A percentile compares a stretch with the other conserved stretches of the same genome.
phyloP scores from a whole-genome alignment of 2,113 vertebrate species.

The Petroica traversi region DNA sequence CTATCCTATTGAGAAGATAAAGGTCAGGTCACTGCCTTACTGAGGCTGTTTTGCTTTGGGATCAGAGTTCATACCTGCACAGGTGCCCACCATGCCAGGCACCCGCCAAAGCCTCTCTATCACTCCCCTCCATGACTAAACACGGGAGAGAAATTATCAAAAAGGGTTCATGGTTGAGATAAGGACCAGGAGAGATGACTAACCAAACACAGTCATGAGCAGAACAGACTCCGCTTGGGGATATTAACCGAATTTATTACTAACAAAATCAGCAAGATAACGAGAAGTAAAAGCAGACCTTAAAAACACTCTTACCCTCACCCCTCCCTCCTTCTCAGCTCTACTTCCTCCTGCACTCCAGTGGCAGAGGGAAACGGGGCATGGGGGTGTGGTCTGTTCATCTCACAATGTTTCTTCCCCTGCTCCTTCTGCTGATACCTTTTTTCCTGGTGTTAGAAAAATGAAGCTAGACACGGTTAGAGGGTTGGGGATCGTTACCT shows the following conservation, averaged over 20 bases:
- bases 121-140: neutral
- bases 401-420: neutral
- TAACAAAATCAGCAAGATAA: neutral
- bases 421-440: too few relatives aligned
- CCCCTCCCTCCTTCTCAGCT: neutral
- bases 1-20: neutral
- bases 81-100: neutral
- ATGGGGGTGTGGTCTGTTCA: neutral
- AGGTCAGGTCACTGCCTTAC: neutral
- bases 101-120: neutral
- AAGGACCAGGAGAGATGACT: neutral
- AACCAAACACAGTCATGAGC: neutral
- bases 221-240: neutral
- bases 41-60: neutral
- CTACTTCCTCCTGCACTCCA: neutral
- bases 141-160: neutral
- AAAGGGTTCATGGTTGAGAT: neutral
- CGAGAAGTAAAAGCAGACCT: neutral
- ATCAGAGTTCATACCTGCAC: neutral
- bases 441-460: too few relatives aligned
- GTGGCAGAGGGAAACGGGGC: rapidly evolving
- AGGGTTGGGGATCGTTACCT: too few relatives aligned
- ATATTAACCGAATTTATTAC: neutral
- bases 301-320: neutral
- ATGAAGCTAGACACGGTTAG: too few relatives aligned